Evolutionary conservation across 2,888 invertebrate species (phyloP), one percentile per base, ranked within the genome.

Genomic region (Orthosia cruda): DNA sequence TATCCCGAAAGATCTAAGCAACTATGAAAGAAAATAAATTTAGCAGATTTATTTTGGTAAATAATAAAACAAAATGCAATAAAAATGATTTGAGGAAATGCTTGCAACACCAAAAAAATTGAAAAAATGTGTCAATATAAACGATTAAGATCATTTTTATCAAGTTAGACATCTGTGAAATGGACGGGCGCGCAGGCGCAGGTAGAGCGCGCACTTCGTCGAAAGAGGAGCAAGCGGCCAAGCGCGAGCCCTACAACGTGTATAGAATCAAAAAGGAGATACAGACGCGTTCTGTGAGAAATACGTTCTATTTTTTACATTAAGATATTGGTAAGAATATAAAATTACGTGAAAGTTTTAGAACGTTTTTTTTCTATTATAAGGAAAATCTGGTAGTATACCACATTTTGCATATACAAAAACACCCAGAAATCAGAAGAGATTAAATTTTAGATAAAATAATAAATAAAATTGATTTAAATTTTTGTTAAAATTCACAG

Each of bases 121-220:
- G 4, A 20, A 57, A 13, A 40, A 72, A 61, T 3, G 2, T 45
- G 20, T 16, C 5, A 20, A 11, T 15, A 13, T 20, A 57, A 55
- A 69, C 26, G 26, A 69, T 32, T n/a, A 58, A 58, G 50, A 70
- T 58, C 16, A 49, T 45, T 58, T 77, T 78, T 70, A 71, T 59
- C 71, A 59, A 79, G 57, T 47, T 58, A 40, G 20, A 52, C n/a
- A 75, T 79, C 80, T 79, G 32, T 58, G 71, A 79, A 75, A 79
- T 59, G n/a, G 32, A 58, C 58, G 71, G 18, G 49, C 57, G 45
- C 45, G 16, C 40, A 13, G 18, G 15, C 50, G 79, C 74, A 75
- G 79, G 79, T 79, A 75, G 58, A 47, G 47, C 7, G 71, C 79
- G 16, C 57, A 23, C 15, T 79, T 79, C 71, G 50, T 23, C 57